These are phyloP conservation scores for Zaprionus gabonicus DNA, from an alignment of 1,140 invertebrate species.

Conservation along the genomic window DNA sequence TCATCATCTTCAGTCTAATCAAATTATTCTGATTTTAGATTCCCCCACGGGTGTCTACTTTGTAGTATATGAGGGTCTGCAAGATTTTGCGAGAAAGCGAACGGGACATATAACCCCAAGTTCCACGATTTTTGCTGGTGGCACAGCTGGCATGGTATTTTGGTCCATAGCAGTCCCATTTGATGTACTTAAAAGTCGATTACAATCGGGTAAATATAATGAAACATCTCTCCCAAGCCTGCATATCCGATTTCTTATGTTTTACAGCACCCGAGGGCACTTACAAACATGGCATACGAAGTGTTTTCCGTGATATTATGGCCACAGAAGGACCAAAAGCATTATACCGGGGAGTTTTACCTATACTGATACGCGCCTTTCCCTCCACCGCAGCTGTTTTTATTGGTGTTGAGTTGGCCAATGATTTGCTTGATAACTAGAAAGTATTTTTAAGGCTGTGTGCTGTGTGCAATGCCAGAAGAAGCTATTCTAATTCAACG, in stretches of 20 bases:
- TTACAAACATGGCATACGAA: conserved; percentile 94
- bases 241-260: not conserved
- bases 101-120: conserved; percentile 85
- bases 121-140: conserved; percentile 96
- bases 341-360: conserved; percentile 93
- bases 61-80: conserved; percentile 96
- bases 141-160: conserved; percentile 97
- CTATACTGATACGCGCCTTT: conserved; percentile 95
- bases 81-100: conserved; percentile 86
- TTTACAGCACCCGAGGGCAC: conserved; percentile 93
- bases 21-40: conserved; percentile 88
- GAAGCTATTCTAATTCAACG: conserved; percentile 28
- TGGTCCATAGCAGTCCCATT: conserved; percentile 98
- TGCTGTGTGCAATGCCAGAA: conserved; percentile 24
- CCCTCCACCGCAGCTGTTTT: conserved; percentile 98
- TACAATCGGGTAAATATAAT: conserved; percentile 92
- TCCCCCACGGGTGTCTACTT: conserved; percentile 98
- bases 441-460: conserved; percentile 1
- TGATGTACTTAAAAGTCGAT: conserved; percentile 98
- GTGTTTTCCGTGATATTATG: conserved; percentile 92
- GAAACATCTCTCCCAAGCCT: not conserved
- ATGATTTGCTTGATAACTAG: conserved; percentile 64
- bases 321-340: conserved; percentile 91
- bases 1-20: not conserved
- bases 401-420: conserved; percentile 86